Base-by-base conservation (phyloP, 2,888 invertebrate genomes). In the Nephrocerus scutellatus region DNA sequence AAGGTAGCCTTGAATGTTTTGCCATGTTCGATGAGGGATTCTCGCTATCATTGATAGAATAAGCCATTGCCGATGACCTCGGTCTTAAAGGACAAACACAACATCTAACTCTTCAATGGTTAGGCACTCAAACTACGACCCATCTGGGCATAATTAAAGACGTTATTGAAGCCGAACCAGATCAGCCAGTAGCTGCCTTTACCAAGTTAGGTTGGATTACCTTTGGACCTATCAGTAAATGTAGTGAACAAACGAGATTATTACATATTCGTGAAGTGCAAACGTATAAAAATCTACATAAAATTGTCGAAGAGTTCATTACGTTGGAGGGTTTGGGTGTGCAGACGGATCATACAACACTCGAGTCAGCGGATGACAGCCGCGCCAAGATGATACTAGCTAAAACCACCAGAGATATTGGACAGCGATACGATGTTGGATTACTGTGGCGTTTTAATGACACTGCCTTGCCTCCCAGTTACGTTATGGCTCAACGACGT, bases 151-250 rank as follows among this genome's bases (percentile, higher is more conserved):
- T n/a, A n/a, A n/a, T n/a, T n/a, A n/a, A n/a, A n/a, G n/a, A n/a
- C n/a, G n/a, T n/a, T n/a, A n/a, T n/a, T n/a, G n/a, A n/a, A n/a
- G n/a, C n/a, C n/a, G n/a, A n/a, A n/a, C n/a, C n/a, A n/a, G n/a
- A n/a, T n/a, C n/a, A n/a, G n/a, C n/a, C n/a, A n/a, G n/a, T n/a
- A n/a, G n/a, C n/a, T n/a, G n/a, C n/a, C n/a, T n/a, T n/a, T n/a
- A 48, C 42, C 9, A 35, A 36, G 18, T 20, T 44, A 0, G 40
- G 43, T n/a, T 44, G 44, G 40, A 26, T 47, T 3, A 41, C 42
- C 1, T 42, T 22, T 25, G 39, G 41, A 10, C 44, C 44, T 2
- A 29, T 20, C 4, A n/a, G 12, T 5, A 20, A 19, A 3, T 1
- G 9, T 4, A 22, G 8, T 9, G 10, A 2, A 19, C 26, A 7